Percentiles rank a stretch among this genome's conserved stretches.
These are phyloP conservation scores for Zophobas atratus DNA, from an alignment of 1,140 invertebrate genomes.

Conservation along the genomic window DNA sequence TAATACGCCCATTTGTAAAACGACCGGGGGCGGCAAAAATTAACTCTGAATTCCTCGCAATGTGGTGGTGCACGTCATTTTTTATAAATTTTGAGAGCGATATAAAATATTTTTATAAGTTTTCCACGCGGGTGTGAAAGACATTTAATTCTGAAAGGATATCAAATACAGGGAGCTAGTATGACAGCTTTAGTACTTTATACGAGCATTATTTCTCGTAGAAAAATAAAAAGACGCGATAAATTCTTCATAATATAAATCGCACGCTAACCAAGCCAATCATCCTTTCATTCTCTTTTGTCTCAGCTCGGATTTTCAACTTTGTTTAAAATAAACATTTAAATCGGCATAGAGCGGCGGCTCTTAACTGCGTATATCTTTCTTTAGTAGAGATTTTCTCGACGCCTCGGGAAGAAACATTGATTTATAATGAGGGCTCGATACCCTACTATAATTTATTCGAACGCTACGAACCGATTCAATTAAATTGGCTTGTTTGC, in stretches of 20 bases:
- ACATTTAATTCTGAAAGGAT: conserved; percentile 57
- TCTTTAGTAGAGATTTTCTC: conserved; percentile 34
- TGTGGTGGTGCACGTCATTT: conserved; percentile 13
- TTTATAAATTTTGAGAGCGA: conserved; percentile 31
- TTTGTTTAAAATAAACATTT: conserved; percentile 48
- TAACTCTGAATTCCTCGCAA: not conserved
- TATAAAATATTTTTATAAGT: conserved; percentile 58
- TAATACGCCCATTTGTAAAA: not conserved
- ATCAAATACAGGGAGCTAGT: conserved; percentile 56
- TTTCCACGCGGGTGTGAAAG: conserved; percentile 57
- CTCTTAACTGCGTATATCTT: conserved; percentile 34
- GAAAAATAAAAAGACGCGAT: conserved; percentile 58
- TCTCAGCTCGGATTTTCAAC: conserved; percentile 32
- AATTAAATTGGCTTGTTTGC: conserved; percentile 59
- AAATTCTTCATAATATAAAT: conserved; percentile 62
- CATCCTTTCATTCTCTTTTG: conserved; percentile 55
- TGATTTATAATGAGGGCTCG: conserved; percentile 50
- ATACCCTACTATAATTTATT: conserved; percentile 51
- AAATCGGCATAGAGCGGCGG: conserved; percentile 11
- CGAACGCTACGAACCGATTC: conserved; percentile 52
- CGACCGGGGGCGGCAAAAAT: not conserved
- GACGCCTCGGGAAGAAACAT: conserved; percentile 39
- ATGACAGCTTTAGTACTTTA: conserved; percentile 58
- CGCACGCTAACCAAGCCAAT: conserved; percentile 58
- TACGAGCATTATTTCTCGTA: conserved; percentile 57